phyloP scores from a whole-genome alignment of 2,797 vertebrate species.

The Crenichthys baileyi region DNA sequence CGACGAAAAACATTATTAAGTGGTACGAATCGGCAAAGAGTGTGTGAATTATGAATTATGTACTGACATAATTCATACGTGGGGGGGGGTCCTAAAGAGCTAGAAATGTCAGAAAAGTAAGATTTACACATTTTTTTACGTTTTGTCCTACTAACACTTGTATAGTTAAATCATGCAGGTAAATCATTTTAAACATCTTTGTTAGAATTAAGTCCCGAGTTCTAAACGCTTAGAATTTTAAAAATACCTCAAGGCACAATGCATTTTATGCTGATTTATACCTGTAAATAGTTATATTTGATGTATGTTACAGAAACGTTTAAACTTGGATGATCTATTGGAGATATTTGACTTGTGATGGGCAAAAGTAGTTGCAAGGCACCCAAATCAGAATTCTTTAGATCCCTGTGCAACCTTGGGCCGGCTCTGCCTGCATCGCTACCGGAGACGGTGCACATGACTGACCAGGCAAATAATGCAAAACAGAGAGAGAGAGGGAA shows the following conservation, averaged over 20 bases:
- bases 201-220: background rate
- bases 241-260: background rate
- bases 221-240: background rate
- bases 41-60: no score
- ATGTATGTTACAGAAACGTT: background rate
- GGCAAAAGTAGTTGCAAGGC: background rate
- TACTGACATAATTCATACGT: no score
- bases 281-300: background rate
- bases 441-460: conserved; percentile 46
- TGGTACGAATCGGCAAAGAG: no score
- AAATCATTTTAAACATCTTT: background rate
- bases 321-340: no score
- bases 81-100: background rate
- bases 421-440: conserved; percentile 8
- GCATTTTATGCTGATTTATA: background rate
- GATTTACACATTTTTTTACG: no score
- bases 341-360: background rate
- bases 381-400: background rate
- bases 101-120: background rate
- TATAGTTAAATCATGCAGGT: background rate
- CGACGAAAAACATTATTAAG: no score
- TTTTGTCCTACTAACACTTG: background rate
- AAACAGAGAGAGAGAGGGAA: background rate
- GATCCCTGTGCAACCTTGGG: background rate
- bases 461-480: conserved; percentile 22